Percentiles rank a stretch among this genome's conserved stretches.
These are phyloP conservation scores for Venustaconcha ellipsiformis DNA, from an alignment of 1,140 invertebrate species.

Conservation along the genomic window DNA sequence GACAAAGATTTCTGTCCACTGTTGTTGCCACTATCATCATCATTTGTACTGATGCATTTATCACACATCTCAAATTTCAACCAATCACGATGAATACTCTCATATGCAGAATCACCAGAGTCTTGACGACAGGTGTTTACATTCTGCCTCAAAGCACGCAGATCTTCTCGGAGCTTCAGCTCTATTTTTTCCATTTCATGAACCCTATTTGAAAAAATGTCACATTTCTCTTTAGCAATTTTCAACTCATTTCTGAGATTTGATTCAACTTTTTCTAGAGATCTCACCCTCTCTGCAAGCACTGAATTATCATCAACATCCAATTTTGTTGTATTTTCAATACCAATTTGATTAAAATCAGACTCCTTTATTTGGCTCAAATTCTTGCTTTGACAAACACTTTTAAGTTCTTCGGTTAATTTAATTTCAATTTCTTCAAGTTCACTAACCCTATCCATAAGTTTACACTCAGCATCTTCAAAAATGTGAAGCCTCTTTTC, in stretches of 20 bases:
- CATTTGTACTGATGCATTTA: conserved; percentile 32
- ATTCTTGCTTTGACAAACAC: neutral
- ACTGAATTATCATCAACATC: neutral
- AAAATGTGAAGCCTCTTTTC: conserved; percentile 28
- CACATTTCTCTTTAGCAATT: no score
- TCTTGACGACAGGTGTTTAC: neutral
- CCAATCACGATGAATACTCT: conserved; percentile 7
- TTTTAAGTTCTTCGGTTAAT: conserved; percentile 24
- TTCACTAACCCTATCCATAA: conserved; percentile 44
- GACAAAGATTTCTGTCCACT: conserved; percentile 40
- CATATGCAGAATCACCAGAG: conserved; percentile 14
- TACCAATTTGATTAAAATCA: neutral
- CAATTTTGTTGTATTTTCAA: neutral
- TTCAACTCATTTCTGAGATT: no score
- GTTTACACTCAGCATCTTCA: conserved; percentile 33
- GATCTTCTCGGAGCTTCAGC: no score
- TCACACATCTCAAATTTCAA: conserved; percentile 7
- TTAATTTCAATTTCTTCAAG: conserved; percentile 37
- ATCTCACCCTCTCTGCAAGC: no score
- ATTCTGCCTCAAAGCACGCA: no score
- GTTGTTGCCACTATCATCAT: conserved; percentile 32
- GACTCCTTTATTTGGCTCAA: neutral
- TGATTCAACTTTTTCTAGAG: no score
- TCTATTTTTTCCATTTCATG: no score
- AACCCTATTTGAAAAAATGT: no score